Percentiles rank a stretch among this genome's conserved stretches.
These are phyloP conservation scores for Zosterops japonicus DNA, from an alignment of 2,113 vertebrate species.

Conservation along the genomic window DNA sequence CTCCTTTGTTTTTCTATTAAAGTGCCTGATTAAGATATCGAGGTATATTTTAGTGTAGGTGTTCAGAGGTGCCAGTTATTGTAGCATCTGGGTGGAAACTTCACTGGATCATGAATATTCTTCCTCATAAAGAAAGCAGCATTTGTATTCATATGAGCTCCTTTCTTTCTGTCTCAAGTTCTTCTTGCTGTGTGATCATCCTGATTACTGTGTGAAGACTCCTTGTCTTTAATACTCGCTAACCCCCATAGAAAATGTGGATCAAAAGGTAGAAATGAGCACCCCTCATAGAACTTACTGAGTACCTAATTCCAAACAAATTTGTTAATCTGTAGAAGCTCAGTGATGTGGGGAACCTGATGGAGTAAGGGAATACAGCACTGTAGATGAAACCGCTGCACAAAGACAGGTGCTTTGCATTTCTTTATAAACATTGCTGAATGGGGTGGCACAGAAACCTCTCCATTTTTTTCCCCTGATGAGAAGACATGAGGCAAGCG, in stretches of 20 bases:
- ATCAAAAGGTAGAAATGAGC: neutral
- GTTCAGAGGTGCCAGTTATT: neutral
- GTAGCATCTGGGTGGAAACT: slow-evolving; percentile 43
- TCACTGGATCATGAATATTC: neutral
- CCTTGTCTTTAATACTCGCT: neutral
- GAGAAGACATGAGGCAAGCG: neutral
- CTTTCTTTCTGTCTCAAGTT: slow-evolving; percentile 11
- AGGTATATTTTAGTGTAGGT: slow-evolving; percentile 27
- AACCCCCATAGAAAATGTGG: neutral
- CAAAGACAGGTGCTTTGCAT: neutral
- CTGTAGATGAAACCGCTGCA: fast-evolving
- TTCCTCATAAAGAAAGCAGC: slow-evolving; percentile 2
- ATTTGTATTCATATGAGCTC: neutral
- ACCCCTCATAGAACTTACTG: neutral
- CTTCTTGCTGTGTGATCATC: neutral
- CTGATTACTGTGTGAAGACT: neutral
- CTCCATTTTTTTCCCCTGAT: neutral
- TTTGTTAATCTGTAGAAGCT: neutral
- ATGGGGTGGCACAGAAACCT: neutral
- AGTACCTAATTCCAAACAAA: neutral
- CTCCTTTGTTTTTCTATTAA: slow-evolving; percentile 34
- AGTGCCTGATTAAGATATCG: slow-evolving; percentile 44
- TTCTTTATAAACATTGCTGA: neutral
- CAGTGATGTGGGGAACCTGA: neutral
- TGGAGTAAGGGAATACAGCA: neutral